Conservation (phyloP, 2,797 vertebrate species). For the Centroberyx gerrardi region DNA sequence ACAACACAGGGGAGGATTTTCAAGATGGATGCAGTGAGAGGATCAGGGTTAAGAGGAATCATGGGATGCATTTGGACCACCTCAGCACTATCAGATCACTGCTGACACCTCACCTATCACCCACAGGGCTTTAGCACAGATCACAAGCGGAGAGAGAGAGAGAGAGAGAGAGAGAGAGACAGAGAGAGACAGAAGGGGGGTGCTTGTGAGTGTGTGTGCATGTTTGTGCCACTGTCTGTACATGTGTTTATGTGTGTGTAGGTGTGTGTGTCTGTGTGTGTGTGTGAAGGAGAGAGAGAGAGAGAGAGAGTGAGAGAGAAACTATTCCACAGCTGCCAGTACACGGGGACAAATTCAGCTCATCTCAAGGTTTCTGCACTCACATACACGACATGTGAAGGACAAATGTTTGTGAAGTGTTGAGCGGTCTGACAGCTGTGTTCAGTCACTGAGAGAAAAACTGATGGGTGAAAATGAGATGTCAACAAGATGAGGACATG, state of each 20-base stretch:
- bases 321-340: conserved; percentile 31
- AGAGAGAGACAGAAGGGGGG: conserved; percentile 20
- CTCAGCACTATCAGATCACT: conserved; percentile 75
- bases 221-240: neutral
- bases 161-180: conserved; percentile 9
- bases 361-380: conserved; percentile 61
- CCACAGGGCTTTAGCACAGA: conserved; percentile 66
- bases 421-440: conserved; percentile 64
- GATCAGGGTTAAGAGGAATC: conserved; percentile 68
- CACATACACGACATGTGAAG: conserved; percentile 55
- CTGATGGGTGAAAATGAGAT: conserved; percentile 76
- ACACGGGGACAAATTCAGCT: conserved; percentile 34
- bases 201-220: conserved; percentile 6
- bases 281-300: neutral
- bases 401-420: conserved; percentile 62
- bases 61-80: conserved; percentile 67
- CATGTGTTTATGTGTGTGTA: neutral
- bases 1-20: conserved; percentile 51
- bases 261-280: conserved; percentile 8
- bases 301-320: conserved; percentile 22
- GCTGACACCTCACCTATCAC: conserved; percentile 74
- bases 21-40: conserved; percentile 60
- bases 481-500: conserved; percentile 65
- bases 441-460: conserved; percentile 61
- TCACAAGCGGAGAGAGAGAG: conserved; percentile 52